Conservation (phyloP, 2,888 invertebrate species). For the Bellardia bayeri region DNA sequence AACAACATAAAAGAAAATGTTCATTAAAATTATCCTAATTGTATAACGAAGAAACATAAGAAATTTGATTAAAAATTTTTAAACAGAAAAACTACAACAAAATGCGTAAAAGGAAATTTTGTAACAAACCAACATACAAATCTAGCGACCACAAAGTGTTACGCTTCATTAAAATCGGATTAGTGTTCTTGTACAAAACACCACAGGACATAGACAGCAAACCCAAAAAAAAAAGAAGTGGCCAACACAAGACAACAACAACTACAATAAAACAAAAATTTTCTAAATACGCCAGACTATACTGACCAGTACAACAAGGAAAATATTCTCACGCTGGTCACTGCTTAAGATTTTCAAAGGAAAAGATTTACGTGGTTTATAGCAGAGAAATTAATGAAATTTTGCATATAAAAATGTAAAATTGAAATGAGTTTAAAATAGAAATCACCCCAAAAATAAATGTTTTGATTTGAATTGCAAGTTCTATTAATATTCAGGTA, state of each 20-base stretch:
- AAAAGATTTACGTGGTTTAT: slow-evolving; percentile 51
- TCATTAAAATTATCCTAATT: slow-evolving; percentile 40
- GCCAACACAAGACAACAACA: slow-evolving; percentile 50
- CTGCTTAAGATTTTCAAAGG: slow-evolving; percentile 49
- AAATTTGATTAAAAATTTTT: slow-evolving; percentile 47
- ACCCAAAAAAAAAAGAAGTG: slow-evolving; percentile 47
- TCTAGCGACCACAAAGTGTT: slow-evolving; percentile 81
- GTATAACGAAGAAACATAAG: slow-evolving; percentile 8
- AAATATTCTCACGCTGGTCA: slow-evolving; percentile 81
- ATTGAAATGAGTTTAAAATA: slow-evolving; percentile 51
- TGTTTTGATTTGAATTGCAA: slow-evolving; percentile 13
- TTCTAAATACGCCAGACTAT: not conserved
- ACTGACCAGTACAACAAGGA: not conserved
- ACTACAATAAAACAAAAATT: slow-evolving; percentile 33
- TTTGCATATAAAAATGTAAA: slow-evolving; percentile 71
- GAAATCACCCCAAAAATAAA: slow-evolving; percentile 69
- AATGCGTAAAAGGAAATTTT: slow-evolving; percentile 3
- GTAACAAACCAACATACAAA: slow-evolving; percentile 36
- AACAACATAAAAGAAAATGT: slow-evolving; percentile 22
- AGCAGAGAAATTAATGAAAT: slow-evolving; percentile 73
- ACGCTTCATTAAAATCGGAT: slow-evolving; percentile 84
- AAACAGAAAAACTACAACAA: not conserved
- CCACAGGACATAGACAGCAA: slow-evolving; percentile 74
- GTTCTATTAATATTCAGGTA: slow-evolving; percentile 55
- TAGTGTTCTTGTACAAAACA: slow-evolving; percentile 76